Base-by-base conservation (phyloP, 2,888 invertebrate species). In the Blastobasis lacticolella region DNA sequence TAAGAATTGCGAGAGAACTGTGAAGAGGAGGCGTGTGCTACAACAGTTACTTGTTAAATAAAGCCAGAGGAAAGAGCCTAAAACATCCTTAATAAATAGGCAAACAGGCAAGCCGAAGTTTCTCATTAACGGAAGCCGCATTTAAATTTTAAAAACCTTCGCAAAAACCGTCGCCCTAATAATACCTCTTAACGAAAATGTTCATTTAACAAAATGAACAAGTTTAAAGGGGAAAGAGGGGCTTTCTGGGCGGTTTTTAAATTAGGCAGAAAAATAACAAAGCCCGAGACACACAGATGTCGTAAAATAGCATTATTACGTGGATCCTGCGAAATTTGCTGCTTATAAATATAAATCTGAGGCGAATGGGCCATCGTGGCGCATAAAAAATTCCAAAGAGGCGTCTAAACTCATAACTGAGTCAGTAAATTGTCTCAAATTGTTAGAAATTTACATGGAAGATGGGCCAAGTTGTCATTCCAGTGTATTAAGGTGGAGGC, bases 241-340 rank as follows among this genome's bases (percentile, higher is more conserved):
- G 48, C 45, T 49, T 48, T 54, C 53, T 53, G 48, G 58, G 53
- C 54, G 56, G 55, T 57, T 59, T 65, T 64, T 23, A 61, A 66
- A 64, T 68, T 64, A 23, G 2, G 23, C 23, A 23, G 3, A 56
- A 57, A 60, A 63, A 63, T 62, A 63, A 62, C 61, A 58, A 59
- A 64, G 59, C 59, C 64, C 61, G 67, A 62, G 61, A 62, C 54
- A 56, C 54, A 66, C 64, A 68, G 69, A 72, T 67, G 69, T 67
- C 69, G 69, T 72, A 68, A 72, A 75, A 71, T 67, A 56, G 62
- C 60, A 69, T 74, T 70, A 69, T 64, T 63, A 58, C 60, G 64
- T 61, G 64, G 23, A 23, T 23, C 23, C 23, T 23, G 23, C 23
- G 23, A 62, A 60, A 67, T 67, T 70, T 58, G 54, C 55, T 63